Base-by-base conservation (phyloP, 2,113 vertebrate genomes). In the Labeo catla region DNA sequence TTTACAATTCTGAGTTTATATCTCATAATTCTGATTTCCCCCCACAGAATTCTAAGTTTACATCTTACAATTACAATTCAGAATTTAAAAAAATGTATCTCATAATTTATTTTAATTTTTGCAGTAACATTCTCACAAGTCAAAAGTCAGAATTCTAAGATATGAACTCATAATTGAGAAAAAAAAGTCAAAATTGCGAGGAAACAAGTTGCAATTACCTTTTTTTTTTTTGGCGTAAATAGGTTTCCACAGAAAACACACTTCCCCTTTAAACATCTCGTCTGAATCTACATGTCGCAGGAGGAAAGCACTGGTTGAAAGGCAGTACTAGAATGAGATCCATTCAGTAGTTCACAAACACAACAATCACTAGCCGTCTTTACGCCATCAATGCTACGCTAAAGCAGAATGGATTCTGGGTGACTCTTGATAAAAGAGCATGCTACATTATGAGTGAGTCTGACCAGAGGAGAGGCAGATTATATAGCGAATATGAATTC, bases 401-500 rank as follows among this genome's bases (percentile, higher is more conserved):
- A 86, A 84, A 79, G 85, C 84, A 85, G 52, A 86, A 84, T 81
- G 54, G 70, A 61, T 76, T 76, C 70, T 72, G 76, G 70, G 45
- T 61, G 52, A 61, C 65, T 72, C 85, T 39, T 79, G 84, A 73
- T 86, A 47, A 83, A 84, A 72, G 74, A 65, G 63, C 89, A 91
- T 91, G 91, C 81, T 89, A 87, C 61, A 66, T 86, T 79, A 74
- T 88, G 85, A 84, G 81, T 81, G 82, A 68, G 80, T 84, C 80
- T 79, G 84, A 73, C 16, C 77, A 77, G 59, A 76, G 34, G 49
- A 85, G 36, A 81, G 50, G 76, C 66, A 49, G 65, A 73, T 80
- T 65, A 76, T 43, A 74, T 28, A 45, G 36, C 43, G 65, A 86
- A 21, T 52, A 68, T 81, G 79, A 81, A 49, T 21, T 47, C 13